These are phyloP conservation scores for Troides oblongomaculatus DNA, from an alignment of 2,888 invertebrate genomes.

Conservation along the genomic window DNA sequence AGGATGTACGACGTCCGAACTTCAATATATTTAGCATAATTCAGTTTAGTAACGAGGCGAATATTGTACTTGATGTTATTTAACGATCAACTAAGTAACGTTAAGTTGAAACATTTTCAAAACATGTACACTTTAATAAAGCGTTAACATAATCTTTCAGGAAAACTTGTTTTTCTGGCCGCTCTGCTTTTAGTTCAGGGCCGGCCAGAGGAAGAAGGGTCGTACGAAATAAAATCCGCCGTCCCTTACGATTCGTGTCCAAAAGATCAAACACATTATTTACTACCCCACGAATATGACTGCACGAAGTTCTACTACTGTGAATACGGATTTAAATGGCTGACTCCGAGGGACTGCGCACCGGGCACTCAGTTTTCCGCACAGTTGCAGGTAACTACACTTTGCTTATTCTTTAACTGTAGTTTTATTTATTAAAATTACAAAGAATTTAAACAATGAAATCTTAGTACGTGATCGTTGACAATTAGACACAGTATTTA, in stretches of 20 bases:
- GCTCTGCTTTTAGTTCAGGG: slow-evolving; percentile 41
- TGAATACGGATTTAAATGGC: slow-evolving; percentile 51
- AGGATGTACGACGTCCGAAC: no score
- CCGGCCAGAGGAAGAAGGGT: slow-evolving; percentile 33
- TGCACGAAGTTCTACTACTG: slow-evolving; percentile 69
- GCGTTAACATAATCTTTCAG: slow-evolving; percentile 34
- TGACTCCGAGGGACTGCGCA: slow-evolving; percentile 43
- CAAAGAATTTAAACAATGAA: no score
- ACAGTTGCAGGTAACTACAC: slow-evolving; percentile 45
- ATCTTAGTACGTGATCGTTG: no score
- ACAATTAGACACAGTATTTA: no score
- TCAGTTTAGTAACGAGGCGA: no score
- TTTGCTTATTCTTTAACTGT: neutral
- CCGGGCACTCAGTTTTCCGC: slow-evolving; percentile 57
- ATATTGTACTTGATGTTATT: no score
- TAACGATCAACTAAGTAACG: no score
- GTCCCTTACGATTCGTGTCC: slow-evolving; percentile 79
- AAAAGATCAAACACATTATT: slow-evolving; percentile 73
- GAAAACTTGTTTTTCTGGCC: slow-evolving; percentile 43
- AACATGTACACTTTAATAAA: no score
- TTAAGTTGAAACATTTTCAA: no score
- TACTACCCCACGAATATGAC: slow-evolving; percentile 60
- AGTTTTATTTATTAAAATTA: no score
- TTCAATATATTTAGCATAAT: no score
- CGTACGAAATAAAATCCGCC: slow-evolving; percentile 74